A percentile compares a stretch with the other conserved stretches of the same genome.
phyloP scores from a whole-genome alignment of 2,113 vertebrate species.

The Fulica atra region DNA sequence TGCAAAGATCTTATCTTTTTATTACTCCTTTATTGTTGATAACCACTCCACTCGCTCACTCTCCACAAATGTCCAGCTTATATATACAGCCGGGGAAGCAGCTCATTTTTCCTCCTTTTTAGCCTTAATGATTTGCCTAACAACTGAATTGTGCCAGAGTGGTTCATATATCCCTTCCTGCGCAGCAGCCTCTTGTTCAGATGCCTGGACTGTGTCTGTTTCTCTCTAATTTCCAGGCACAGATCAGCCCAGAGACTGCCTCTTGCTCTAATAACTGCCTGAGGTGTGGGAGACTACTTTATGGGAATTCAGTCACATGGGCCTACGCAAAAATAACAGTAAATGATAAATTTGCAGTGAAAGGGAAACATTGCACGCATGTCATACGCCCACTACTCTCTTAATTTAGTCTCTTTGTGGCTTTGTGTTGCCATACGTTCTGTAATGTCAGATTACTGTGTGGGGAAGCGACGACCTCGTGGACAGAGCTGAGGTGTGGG shows the following conservation, averaged over 20 bases:
- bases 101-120: slow-evolving; percentile 31
- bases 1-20: slow-evolving; percentile 72
- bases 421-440: neutral
- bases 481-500: neutral
- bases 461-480: neutral
- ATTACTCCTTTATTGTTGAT: slow-evolving; percentile 59
- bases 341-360: slow-evolving; percentile 54
- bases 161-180: slow-evolving; percentile 13
- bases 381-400: slow-evolving; percentile 38
- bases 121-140: slow-evolving; percentile 61
- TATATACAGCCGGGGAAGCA: neutral
- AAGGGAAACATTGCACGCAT: slow-evolving; percentile 49
- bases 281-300: slow-evolving; percentile 42
- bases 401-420: slow-evolving; percentile 54
- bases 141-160: slow-evolving; percentile 32
- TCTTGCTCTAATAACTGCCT: slow-evolving; percentile 38
- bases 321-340: slow-evolving; percentile 50
- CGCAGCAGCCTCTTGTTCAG: neutral
- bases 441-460: slow-evolving; percentile 3
- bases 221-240: slow-evolving; percentile 26
- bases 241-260: neutral
- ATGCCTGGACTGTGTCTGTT: slow-evolving; percentile 12
- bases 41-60: slow-evolving; percentile 17
- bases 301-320: slow-evolving; percentile 39
- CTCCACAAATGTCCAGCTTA: slow-evolving; percentile 32